phyloP scores from a whole-genome alignment of 1,140 invertebrate species.

The Tenebrio molitor region DNA sequence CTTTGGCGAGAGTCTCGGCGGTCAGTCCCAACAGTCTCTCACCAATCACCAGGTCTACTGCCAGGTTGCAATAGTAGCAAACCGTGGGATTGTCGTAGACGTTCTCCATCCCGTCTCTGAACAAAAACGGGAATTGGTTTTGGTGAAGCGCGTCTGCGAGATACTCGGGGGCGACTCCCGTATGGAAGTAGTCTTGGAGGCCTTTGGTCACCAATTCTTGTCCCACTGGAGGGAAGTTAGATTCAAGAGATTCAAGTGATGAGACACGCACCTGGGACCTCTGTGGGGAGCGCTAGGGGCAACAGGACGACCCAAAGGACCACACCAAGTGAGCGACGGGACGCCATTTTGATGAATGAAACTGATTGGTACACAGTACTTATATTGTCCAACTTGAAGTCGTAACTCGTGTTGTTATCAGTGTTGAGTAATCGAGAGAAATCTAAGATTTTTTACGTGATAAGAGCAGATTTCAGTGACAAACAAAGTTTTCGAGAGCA shows the following conservation, averaged over 20 bases:
- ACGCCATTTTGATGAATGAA: background rate
- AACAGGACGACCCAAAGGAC: background rate
- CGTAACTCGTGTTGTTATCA: too few species aligned
- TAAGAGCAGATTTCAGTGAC: too few species aligned
- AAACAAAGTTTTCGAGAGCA: background rate
- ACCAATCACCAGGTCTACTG: conserved; percentile 26
- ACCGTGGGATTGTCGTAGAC: conserved; percentile 17
- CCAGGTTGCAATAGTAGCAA: conserved; percentile 40
- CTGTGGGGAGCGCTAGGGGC: background rate
- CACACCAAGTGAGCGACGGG: background rate
- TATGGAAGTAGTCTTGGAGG: conserved; percentile 41
- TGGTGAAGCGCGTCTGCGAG: conserved; percentile 16
- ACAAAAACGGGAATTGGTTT: conserved; percentile 45
- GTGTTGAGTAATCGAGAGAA: too few species aligned
- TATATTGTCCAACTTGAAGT: too few species aligned
- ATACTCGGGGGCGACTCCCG: conserved; percentile 24
- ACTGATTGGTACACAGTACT: background rate
- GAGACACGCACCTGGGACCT: background rate
- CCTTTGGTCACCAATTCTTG: background rate
- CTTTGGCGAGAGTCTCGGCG: background rate
- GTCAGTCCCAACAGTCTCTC: conserved; percentile 38
- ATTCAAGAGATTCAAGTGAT: background rate
- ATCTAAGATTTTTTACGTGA: too few species aligned
- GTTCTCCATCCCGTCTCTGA: conserved; percentile 34
- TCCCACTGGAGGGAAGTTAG: background rate